Evolutionary conservation across 2,888 invertebrate genomes (phyloP), one percentile per base, ranked within the genome.

Genomic region (Dioctria linearis): DNA sequence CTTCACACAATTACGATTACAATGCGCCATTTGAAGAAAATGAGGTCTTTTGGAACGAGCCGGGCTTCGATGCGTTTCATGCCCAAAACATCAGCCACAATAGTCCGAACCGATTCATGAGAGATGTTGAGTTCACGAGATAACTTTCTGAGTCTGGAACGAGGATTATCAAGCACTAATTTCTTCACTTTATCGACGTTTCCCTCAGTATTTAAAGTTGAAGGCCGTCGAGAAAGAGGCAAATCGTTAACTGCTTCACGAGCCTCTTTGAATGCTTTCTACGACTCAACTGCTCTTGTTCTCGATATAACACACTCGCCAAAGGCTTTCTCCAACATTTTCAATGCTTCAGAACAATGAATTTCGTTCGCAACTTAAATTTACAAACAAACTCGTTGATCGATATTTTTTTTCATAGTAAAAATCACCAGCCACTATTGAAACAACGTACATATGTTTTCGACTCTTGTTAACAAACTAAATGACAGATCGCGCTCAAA

Each of bases 251-350:
- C 61, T 11, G 39, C 39, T 39, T 61, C 61, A 39, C 37, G 61
- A 61, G 25, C 61, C 37, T 25, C 61, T 39, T 61, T 61, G 37
- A 61, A 61, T 25, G 25, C 5, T 61, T 61, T 59, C 5, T 59
- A 59, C 59, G 4, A 59, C 11, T 13, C 4, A 61, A 39, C 8
- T 39, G 61, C 61, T 39, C 61, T 25, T 39, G 37, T 61, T 61
- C 39, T 61, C 5, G 5, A 25, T 61, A 61, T 61, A 39, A 61
- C 61, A 54, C 54, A 54, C 54, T 54, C 54, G n/a, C 11, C 54
- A 54, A 54, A 54, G 54, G 54, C 54, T 54, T 54, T 54, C 54
- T 54, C 54, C 54, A 54, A 54, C 54, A 54, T 54, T 54, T 54
- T 54, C 54, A 5, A 54, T 11, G 11, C 54, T 54, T 54, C n/a